Conservation (phyloP, 2,797 vertebrate genomes). For the Fistularia commersonii region DNA sequence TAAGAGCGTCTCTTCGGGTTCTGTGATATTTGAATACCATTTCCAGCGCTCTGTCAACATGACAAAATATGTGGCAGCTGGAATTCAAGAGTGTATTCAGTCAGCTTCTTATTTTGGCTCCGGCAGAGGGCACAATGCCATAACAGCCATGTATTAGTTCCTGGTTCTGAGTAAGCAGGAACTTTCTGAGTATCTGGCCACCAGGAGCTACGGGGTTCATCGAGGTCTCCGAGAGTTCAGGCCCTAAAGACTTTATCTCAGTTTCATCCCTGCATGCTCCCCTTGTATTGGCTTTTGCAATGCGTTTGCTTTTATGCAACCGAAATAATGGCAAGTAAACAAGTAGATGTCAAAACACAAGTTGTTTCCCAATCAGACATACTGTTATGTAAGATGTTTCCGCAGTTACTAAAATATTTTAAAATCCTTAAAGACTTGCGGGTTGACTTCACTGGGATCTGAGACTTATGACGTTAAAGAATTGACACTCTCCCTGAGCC, state of each 20-base stretch:
- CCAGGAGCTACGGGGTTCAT: slow-evolving; percentile 39
- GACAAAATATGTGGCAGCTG: slow-evolving; percentile 45
- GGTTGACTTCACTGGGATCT: too few species aligned
- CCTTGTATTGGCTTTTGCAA: background rate
- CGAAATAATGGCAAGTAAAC: too few species aligned
- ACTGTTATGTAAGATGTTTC: too few species aligned
- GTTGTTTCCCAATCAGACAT: too few species aligned
- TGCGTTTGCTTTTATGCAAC: background rate
- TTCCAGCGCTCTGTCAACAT: slow-evolving; percentile 51
- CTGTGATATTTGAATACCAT: slow-evolving; percentile 4
- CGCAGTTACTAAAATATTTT: too few species aligned
- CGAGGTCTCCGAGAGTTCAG: slow-evolving; percentile 26
- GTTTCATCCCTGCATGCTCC: background rate
- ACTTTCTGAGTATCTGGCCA: slow-evolving; percentile 32
- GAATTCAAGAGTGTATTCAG: slow-evolving; percentile 38
- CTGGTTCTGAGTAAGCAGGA: slow-evolving; percentile 42
- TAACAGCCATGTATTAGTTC: slow-evolving; percentile 23
- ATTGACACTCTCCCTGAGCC: too few species aligned
- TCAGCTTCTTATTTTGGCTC: slow-evolving; percentile 49
- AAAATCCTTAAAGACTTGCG: too few species aligned
- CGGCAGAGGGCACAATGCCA: slow-evolving; percentile 38
- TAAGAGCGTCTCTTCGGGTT: background rate
- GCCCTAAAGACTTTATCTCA: background rate
- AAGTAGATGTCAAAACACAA: too few species aligned
- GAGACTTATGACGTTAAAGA: too few species aligned